Percentiles rank a stretch among this genome's conserved stretches.
These are phyloP conservation scores for Hoplodrina blanda DNA, from an alignment of 2,888 invertebrate genomes.

Conservation along the genomic window DNA sequence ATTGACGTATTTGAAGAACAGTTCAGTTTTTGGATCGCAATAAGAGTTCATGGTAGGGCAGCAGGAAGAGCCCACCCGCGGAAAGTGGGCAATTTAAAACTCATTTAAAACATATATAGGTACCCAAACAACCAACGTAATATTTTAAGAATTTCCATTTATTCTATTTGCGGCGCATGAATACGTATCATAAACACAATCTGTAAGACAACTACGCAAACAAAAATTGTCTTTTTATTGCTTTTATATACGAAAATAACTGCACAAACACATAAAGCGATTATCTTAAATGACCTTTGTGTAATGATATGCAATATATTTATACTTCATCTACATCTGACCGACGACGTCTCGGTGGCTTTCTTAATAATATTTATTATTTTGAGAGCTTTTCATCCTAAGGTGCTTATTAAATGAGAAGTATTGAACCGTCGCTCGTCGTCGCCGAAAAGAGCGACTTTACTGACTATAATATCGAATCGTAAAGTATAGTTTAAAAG, in stretches of 20 bases:
- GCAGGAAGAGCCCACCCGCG: constrained; percentile 35
- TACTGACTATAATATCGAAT: constrained; percentile 8
- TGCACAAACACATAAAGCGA: constrained; percentile 32
- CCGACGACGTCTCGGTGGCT: constrained; percentile 18
- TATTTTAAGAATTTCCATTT: constrained; percentile 30
- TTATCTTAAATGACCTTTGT: constrained; percentile 42
- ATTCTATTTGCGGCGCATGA: constrained; percentile 43
- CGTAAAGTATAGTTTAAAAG: constrained; percentile 20
- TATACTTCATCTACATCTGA: constrained; percentile 28
- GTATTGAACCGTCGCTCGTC: constrained; percentile 10
- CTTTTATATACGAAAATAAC: constrained; percentile 51
- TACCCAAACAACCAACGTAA: constrained; percentile 15
- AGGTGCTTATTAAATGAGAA: constrained; percentile 21
- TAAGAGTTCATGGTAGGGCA: too few species aligned
- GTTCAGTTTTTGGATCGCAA: too few species aligned
- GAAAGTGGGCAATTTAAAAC: constrained; percentile 34
- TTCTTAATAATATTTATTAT: constrained; percentile 17
- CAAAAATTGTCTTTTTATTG: constrained; percentile 52
- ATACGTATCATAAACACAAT: constrained; percentile 50
- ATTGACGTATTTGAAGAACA: too few species aligned
- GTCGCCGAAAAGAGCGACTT: neutral
- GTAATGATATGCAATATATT: constrained; percentile 31
- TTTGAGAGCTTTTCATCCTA: constrained; percentile 27
- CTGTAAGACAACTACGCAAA: constrained; percentile 42
- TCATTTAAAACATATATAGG: constrained; percentile 19